Base-by-base conservation (phyloP, 2,888 invertebrate genomes). In the Xestia sexstrigata region DNA sequence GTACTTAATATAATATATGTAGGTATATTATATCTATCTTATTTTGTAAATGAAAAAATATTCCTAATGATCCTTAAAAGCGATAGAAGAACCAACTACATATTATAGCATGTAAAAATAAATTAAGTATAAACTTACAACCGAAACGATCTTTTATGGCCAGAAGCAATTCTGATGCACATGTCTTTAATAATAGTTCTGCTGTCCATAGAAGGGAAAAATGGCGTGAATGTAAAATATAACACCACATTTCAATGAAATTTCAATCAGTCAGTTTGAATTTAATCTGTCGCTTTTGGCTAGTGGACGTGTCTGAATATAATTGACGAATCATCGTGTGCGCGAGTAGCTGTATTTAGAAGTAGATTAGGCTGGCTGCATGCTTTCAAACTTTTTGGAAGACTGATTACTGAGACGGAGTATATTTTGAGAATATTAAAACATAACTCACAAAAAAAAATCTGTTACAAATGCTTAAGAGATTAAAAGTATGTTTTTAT, bases 131-230 rank as follows among this genome's bases (percentile, higher is more conserved):
- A 26, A 52, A 63, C 49, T 83, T 49, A 35, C 5, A 55, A 68
- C 35, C 6, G 20, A 62, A 70, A 62, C 9, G 15, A 67, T 23
- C 23, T 15, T 8, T 9, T 49, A 30, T 78, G 1, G 70, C 79
- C 67, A 55, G 4, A 26, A 73, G 84, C 72, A 39, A 42, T 68
- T 63, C 30, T 65, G n/a, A 23, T 47, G 79, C 84, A 83, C 39
- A 83, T 81, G 79, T 26, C 66, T 11, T 35, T 84, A 79, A 82
- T 84, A 35, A 82, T 30, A 79, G 42, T 55, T 70, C 67, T 63
- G 42, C 55, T 74, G 35, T 11, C 84, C 80, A 63, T 73, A 70
- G 3, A 70, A 49, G 73, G 73, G 30, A 9, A 70, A 60, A 84
- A 62, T 2, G 49, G n/a, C 30, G 30, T 68, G 49, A 70, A 58